These are phyloP conservation scores for Bujurquina vittata DNA, from an alignment of 2,113 vertebrate species.

Conservation along the genomic window DNA sequence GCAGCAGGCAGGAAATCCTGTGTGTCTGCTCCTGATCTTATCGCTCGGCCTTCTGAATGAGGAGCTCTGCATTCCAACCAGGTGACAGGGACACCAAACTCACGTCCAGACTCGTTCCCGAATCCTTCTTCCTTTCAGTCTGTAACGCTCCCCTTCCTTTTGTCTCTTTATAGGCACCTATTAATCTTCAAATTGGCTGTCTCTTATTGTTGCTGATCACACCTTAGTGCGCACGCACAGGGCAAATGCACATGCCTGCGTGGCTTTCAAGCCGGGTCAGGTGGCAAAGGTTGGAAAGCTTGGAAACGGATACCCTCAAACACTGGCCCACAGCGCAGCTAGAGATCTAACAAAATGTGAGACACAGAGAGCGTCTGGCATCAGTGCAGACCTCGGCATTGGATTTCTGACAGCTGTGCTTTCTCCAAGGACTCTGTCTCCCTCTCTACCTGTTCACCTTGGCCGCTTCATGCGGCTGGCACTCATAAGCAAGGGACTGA, in stretches of 20 bases:
- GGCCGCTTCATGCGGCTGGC: constrained; percentile 35
- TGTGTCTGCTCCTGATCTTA: constrained; percentile 69
- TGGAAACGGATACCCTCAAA: constrained; percentile 57
- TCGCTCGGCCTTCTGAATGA: constrained; percentile 56
- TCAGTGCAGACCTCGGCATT: constrained; percentile 57
- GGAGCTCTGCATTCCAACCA: constrained; percentile 73
- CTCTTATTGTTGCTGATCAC: constrained; percentile 13
- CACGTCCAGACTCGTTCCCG: constrained; percentile 62
- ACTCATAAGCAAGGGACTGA: background rate
- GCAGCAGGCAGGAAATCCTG: constrained; percentile 70
- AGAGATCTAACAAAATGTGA: constrained; percentile 62
- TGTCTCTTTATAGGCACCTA: constrained; percentile 27
- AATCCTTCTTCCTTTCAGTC: constrained; percentile 44
- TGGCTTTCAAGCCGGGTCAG: constrained; percentile 50
- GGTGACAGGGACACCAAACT: constrained; percentile 69
- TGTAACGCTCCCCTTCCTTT: constrained; percentile 17
- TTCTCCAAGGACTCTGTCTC: constrained; percentile 65
- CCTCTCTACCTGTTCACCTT: constrained; percentile 65
- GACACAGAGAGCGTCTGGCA: constrained; percentile 64
- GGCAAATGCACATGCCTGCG: constrained; percentile 23
- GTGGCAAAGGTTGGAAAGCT: constrained; percentile 45
- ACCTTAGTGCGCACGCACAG: constrained; percentile 16
- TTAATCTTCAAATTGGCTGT: constrained; percentile 23
- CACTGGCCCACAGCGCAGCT: constrained; percentile 51
- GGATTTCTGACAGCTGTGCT: constrained; percentile 70